phyloP scores from a whole-genome alignment of 2,797 vertebrate genomes.

The Lagodon rhomboides region DNA sequence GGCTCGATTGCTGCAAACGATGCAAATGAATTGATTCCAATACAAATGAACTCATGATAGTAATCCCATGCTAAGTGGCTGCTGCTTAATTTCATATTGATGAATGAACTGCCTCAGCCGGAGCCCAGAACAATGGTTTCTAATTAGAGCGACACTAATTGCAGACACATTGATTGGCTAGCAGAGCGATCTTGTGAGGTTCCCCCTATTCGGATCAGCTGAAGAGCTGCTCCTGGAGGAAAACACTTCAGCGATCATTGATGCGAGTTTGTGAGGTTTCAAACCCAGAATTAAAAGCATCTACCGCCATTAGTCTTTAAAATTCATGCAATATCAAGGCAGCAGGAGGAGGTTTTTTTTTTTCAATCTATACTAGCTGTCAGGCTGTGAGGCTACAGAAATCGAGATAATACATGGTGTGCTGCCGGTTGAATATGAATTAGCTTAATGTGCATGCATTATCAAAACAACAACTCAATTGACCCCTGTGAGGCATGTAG shows the following conservation, averaged over 20 bases:
- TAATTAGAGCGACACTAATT: conserved; percentile 80
- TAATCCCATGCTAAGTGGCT: conserved; percentile 78
- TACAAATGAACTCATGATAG: conserved; percentile 77
- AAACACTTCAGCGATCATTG: not conserved
- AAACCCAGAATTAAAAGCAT: conserved; percentile 8
- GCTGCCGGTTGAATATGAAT: conserved; percentile 50
- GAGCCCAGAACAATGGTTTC: conserved; percentile 76
- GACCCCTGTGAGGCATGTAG: conserved; percentile 27
- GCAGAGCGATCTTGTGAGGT: conserved; percentile 40
- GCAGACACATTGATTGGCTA: conserved; percentile 75
- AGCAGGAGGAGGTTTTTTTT: conserved; percentile 39
- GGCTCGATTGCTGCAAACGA: conserved; percentile 56
- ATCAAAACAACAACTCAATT: conserved; percentile 23
- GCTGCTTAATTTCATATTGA: conserved; percentile 83
- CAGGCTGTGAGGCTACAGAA: conserved; percentile 16
- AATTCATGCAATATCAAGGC: conserved; percentile 9
- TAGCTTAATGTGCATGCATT: conserved; percentile 24
- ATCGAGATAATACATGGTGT: not conserved
- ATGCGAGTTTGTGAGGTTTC: not conserved
- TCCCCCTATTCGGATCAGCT: conserved; percentile 42
- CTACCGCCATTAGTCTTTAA: not conserved
- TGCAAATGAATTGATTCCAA: conserved; percentile 78
- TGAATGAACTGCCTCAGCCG: conserved; percentile 71
- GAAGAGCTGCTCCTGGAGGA: conserved; percentile 33
- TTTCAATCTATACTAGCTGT: not conserved